Evolutionary conservation across 2,113 vertebrate genomes (phyloP), one percentile per base, ranked within the genome.

Genomic region (Melanostigma gelatinosum): DNA sequence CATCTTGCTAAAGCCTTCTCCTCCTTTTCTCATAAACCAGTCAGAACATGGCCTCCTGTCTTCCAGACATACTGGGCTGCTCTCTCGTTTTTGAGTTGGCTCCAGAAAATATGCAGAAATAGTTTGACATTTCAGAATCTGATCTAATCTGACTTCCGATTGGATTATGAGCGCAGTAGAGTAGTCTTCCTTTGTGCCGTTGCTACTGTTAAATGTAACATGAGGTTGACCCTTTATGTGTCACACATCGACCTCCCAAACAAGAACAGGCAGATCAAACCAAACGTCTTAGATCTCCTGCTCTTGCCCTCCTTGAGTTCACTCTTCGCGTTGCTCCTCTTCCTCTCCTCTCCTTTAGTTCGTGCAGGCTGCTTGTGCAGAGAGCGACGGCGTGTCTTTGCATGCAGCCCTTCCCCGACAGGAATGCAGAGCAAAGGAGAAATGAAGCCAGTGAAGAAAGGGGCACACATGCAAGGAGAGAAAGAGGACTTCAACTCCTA

Each of bases 371-470:
- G 83, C 82, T 73, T 89, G 83, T 62, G 72, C 65, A 73, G 52
- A 75, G 70, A 67, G 79, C 29, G 1, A 11, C 76, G 86, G 67
- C 90, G 83, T 86, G 92, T 93, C 87, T 84, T 67, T 83, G 79
- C 91, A 85, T 84, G 93, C 72, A 86, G 87, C 87, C 86, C 86
- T 88, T 88, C 87, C 86, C 89, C 79, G 61, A 3, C 81, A 90
- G 90, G 93, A 93, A 94, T 94, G 93, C 84, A 78, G 84, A 71
- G 84, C 67, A 72, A 75, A 61, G 61, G 5, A 82, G 64, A 74
- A 72, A 73, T 72, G 71, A 78, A 83, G 74, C 74, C 67, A 81
- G 81, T 29, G 44, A 82, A 68, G 44, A 48, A 67, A 29, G 38
- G 13, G 58, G 57, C 3, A 4, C 48, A 61, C 54, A 78, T 29